Base-by-base conservation (phyloP, 1,140 invertebrate species). In the Pseudomyrmex cubaensis region DNA sequence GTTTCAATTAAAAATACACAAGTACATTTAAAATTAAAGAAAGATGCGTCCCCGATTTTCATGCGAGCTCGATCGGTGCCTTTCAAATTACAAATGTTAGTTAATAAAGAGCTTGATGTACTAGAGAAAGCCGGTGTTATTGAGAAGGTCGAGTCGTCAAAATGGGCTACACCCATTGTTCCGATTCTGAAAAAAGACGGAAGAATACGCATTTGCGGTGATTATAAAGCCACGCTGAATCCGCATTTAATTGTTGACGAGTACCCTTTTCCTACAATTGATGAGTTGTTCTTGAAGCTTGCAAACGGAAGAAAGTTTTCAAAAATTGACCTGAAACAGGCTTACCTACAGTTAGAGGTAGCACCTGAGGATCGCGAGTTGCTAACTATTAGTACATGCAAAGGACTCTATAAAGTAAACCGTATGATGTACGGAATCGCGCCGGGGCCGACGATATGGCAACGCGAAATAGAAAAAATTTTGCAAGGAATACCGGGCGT, bases 41-140 rank as follows among this genome's bases (percentile, higher is more conserved):
- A 13, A 0, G 7, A 64, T 44, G n/a, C 62, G 1, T 10, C 44
- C 4, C 35, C 35, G 17, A 1, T 46, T 44, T 35, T n/a, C 35
- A 46, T 15, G 13, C 9, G 17, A 62, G 74, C 83, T 1, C 15
- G 83, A 5, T 22, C n/a, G 5, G 74, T 84, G 1, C 83, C 83
- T 0, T 84, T 80, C 12, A 73, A 61, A 63, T 15, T 80, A 9
- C 35, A 64, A 56, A 4, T 35, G 35, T 4, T 12, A 54, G 1
- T 48, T 74, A 2, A 82, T 1, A 46, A 67, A 12, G 69, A 74
- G 10, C 15, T 82, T 5, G 13, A 82, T 5, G 2, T 8, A 1
- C 25, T 82, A 5, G 54, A 93, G 0, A 54, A 82, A 4, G 92
- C 93, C 70, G 54, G 50, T 1, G 20, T 62, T n/a, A 9, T 82